phyloP scores from a whole-genome alignment of 2,797 vertebrate genomes.

The Gymnoscopelus microlampas region DNA sequence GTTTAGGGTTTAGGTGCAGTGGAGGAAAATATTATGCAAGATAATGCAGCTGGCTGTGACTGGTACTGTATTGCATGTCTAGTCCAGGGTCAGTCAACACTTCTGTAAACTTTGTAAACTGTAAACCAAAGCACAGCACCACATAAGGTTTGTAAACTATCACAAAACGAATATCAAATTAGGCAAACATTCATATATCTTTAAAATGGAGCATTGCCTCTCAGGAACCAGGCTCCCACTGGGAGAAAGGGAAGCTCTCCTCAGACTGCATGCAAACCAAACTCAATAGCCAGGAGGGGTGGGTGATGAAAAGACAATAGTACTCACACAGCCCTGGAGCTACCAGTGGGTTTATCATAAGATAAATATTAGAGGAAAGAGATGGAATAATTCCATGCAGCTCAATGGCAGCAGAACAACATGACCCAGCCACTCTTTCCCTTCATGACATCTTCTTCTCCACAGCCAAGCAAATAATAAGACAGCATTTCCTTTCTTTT shows the following conservation, averaged over 20 bases:
- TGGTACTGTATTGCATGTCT: no score
- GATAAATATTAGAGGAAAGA: constrained; percentile 73
- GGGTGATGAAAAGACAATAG: constrained; percentile 63
- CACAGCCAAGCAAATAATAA: constrained; percentile 65
- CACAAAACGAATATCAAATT: constrained; percentile 34
- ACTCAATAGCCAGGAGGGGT: constrained; percentile 67
- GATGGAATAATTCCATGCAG: constrained; percentile 59
- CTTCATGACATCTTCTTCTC: constrained; percentile 65
- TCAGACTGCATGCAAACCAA: constrained; percentile 59
- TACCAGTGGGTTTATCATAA: constrained; percentile 68
- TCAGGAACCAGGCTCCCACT: constrained; percentile 43
- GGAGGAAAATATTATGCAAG: no score
- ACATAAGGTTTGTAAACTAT: constrained; percentile 15
- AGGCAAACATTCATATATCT: constrained; percentile 14
- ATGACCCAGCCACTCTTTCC: constrained; percentile 60
- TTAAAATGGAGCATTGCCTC: constrained; percentile 35
- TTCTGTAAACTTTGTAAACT: no score
- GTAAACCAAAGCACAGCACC: constrained; percentile 3
- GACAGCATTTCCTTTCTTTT: constrained; percentile 50
- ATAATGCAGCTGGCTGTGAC: no score
- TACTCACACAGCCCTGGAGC: constrained; percentile 58
- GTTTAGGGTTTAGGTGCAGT: no score
- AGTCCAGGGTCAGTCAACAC: no score
- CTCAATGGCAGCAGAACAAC: constrained; percentile 59
- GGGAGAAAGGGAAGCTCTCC: constrained; percentile 40